Base-by-base conservation (phyloP, 1,140 invertebrate species). In the Drosophila pruinosa region DNA sequence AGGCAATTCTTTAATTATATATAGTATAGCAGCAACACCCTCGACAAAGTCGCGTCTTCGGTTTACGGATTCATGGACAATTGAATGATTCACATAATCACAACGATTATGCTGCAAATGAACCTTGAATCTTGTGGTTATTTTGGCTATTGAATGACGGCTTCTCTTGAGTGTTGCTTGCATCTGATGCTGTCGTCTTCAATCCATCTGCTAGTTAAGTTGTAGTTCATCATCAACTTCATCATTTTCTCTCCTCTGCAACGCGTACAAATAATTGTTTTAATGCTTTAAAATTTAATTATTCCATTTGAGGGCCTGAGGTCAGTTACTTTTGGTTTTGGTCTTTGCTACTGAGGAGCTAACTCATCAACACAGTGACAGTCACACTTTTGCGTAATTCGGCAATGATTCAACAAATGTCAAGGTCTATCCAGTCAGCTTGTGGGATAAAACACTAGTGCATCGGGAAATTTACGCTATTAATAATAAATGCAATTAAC, bases 1-100 rank as follows among this genome's bases (percentile, higher is more conserved):
- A 54, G 80, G 63, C 81, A 85, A 85, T 85, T 85, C 76, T 85
- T 85, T 86, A 76, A 86, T 86, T 85, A 86, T 70, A 70, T 74
- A 70, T 67, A 61, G 75, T 74, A 70, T 67, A 61, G 75, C 79
- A 83, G 71, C 69, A 68, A 70, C 73, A 72, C 68, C 56, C 75
- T 67, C 72, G 45, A 53, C 48, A 47, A 28, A 36, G 63, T 53
- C 14, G 22, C 63, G 22, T 69, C 59, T 48, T 45, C 45, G 47
- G 10, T n/a, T 31, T 19, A 48, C 34, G 22, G 36, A 59, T 67
- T 72, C 64, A 69, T 50, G 64, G 70, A 45, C 64, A 61, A 54
- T 73, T 69, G 70, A 61, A 80, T 85, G 80, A 85, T 81, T 85
- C 80, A 85, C 58, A 73, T 85, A 85, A 85, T 85, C 65, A 85